These are phyloP conservation scores for Pangasianodon gigas DNA, from an alignment of 2,113 vertebrate species.

Conservation along the genomic window DNA sequence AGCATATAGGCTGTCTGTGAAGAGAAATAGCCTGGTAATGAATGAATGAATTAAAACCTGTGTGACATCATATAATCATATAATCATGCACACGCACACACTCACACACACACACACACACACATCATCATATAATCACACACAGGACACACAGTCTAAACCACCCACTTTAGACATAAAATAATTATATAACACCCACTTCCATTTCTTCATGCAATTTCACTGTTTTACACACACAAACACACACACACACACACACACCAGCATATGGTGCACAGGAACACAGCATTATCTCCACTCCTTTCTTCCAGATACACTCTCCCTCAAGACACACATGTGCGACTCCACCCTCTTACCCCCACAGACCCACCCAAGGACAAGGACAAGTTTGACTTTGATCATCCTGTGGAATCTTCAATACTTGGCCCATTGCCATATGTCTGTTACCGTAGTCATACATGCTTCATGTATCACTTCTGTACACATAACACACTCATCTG, in stretches of 20 bases:
- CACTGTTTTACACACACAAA: background rate
- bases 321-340: background rate
- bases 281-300: background rate
- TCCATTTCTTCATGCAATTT: background rate
- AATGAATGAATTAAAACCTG: conserved; percentile 5
- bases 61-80: background rate
- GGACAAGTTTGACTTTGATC: conserved; percentile 29
- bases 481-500: conserved; percentile 30
- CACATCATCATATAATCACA: too few species aligned
- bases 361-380: conserved; percentile 23
- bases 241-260: background rate
- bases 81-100: conserved; percentile 1
- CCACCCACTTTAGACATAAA: background rate
- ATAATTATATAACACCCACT: background rate
- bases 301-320: background rate
- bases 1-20: conserved; percentile 14
- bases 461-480: conserved; percentile 24
- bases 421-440: background rate
- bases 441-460: background rate
- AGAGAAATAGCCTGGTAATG: background rate
- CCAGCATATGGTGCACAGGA: background rate
- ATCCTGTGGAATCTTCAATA: conserved; percentile 4
- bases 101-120: conserved; percentile 1
- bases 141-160: background rate
- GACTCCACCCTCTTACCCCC: background rate